A percentile compares a stretch with the other conserved stretches of the same genome.
phyloP scores from a whole-genome alignment of 2,113 vertebrate genomes.

The Gavia stellata region DNA sequence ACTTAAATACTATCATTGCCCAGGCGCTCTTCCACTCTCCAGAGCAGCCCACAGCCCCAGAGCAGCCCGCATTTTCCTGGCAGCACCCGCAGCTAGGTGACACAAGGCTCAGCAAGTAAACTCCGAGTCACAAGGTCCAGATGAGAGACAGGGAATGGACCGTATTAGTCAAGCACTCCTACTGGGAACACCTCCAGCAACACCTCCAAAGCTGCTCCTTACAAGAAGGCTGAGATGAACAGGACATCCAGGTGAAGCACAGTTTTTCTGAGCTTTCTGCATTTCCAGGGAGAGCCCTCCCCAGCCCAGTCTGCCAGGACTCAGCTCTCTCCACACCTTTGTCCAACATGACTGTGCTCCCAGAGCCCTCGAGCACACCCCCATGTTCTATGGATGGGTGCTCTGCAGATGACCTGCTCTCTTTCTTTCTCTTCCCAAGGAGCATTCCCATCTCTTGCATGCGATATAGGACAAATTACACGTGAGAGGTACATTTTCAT shows the following conservation, averaged over 20 bases:
- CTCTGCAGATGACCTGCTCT: background rate
- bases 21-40: too few relatives aligned
- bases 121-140: background rate
- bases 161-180: background rate
- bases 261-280: background rate
- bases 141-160: background rate
- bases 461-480: background rate
- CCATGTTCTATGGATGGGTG: accelerated
- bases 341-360: background rate
- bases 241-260: background rate
- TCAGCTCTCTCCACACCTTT: background rate
- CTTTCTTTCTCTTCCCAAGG: background rate
- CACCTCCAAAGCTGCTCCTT: background rate
- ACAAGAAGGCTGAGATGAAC: background rate
- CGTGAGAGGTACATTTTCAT: accelerated
- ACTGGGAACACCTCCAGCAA: background rate
- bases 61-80: background rate
- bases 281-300: background rate
- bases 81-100: background rate
- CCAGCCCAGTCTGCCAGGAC: background rate
- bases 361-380: background rate
- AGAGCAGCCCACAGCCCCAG: background rate
- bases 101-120: background rate
- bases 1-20: background rate
- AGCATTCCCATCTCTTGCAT: background rate